A percentile compares a stretch with the other conserved stretches of the same genome.
These are phyloP conservation scores for Ethmia dodecea DNA, from an alignment of 2,888 invertebrate species.

Conservation along the genomic window DNA sequence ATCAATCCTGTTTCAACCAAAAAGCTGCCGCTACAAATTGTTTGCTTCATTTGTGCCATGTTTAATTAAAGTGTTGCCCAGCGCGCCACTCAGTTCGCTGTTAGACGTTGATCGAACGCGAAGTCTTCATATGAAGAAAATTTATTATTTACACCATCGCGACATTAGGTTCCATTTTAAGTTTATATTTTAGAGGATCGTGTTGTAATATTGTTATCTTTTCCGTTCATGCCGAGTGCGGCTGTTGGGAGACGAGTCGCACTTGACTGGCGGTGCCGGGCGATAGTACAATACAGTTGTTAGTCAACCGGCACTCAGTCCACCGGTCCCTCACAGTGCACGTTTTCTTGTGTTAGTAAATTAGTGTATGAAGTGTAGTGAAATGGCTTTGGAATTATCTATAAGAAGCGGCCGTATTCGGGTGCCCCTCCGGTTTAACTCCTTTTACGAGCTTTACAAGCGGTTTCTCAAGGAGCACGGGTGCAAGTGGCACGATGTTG, in stretches of 20 bases:
- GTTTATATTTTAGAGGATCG: too few species aligned
- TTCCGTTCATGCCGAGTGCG: too few species aligned
- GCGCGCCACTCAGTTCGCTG: conserved; percentile 44
- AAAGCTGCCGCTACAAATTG: conserved; percentile 50
- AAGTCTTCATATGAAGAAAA: too few species aligned
- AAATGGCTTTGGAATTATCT: conserved; percentile 57
- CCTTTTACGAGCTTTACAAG: conserved; percentile 66
- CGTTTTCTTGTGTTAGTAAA: not conserved
- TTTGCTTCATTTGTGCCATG: conserved; percentile 50
- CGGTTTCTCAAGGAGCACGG: conserved; percentile 69
- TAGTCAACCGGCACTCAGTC: conserved; percentile 51
- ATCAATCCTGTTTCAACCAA: conserved; percentile 72
- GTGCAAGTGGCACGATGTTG: conserved; percentile 70
- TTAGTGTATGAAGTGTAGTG: conserved; percentile 29
- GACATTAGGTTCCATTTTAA: too few species aligned
- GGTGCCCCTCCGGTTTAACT: conserved; percentile 49
- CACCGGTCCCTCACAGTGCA: conserved; percentile 45
- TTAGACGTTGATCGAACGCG: conserved; percentile 31
- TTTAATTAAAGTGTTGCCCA: conserved; percentile 55
- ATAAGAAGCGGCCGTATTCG: conserved; percentile 46
- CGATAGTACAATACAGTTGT: conserved; percentile 45
- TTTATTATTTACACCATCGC: too few species aligned
- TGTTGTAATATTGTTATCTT: too few species aligned
- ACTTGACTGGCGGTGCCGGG: conserved; percentile 31
- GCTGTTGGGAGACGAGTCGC: conserved; percentile 23